Evolutionary conservation across 2,113 vertebrate genomes (phyloP).

Genomic region (Nothoprocta perdicaria): DNA sequence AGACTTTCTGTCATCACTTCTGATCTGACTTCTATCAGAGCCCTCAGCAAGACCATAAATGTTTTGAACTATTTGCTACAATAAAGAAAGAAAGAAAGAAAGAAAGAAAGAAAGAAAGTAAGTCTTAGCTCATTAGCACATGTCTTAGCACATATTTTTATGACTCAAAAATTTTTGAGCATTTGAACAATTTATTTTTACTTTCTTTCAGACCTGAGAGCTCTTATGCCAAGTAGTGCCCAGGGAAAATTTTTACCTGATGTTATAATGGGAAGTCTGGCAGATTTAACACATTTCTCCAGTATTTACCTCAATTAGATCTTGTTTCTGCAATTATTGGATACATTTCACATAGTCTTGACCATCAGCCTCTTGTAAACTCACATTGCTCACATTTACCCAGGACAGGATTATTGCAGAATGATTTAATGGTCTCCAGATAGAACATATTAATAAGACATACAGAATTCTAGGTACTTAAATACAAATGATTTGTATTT

Average conservation of each 20-base stretch:
- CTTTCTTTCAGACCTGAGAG: constrained; percentile 52
- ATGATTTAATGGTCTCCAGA: constrained; percentile 40
- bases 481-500: neutral
- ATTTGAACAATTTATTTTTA: neutral
- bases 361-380: constrained; percentile 52
- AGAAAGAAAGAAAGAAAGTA: neutral
- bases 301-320: constrained; percentile 64
- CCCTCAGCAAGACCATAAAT: neutral
- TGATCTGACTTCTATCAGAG: neutral
- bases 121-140: neutral
- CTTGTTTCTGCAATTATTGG: constrained; percentile 62
- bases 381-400: constrained; percentile 39
- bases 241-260: constrained; percentile 47
- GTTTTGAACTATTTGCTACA: neutral
- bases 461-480: constrained; percentile 17
- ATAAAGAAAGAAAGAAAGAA: neutral
- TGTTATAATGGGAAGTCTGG: constrained; percentile 58
- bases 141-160: neutral
- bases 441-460: constrained; percentile 23
- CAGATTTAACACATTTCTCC: constrained; percentile 43
- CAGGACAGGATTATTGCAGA: constrained; percentile 30
- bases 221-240: constrained; percentile 17
- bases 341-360: constrained; percentile 66
- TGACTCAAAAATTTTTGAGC: constrained; percentile 27
- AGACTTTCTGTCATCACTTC: neutral